Base-by-base conservation (phyloP, 2,113 vertebrate genomes). In the Nicator chloris region DNA sequence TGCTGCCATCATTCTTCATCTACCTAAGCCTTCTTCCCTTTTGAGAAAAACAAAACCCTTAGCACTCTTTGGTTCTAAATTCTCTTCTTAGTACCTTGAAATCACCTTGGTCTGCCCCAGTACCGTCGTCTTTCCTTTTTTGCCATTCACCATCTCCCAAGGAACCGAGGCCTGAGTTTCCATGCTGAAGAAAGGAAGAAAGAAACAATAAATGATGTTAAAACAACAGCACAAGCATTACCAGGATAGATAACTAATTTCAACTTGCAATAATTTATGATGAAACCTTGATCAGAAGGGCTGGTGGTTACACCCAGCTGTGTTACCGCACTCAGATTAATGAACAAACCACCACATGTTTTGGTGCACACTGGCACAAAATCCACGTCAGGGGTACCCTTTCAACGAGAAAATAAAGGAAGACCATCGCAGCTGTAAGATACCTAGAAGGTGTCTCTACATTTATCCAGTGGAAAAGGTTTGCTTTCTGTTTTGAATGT, bases 61-160 rank as follows among this genome's bases (percentile, higher is more conserved):
- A 31, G 24, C 16, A 7, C 12, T 45, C 30, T 44, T 63, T 63
- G 20, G 2, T 85, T 84, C 3, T 4, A 51, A 63, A 40, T 44
- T 47, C 21, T 82, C 28, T 61, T 90, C 54, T 23, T 47, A 78
- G 73, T 97, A 97, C 96, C 97, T 97, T 94, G 78, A 88, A 92
- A 87, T 94, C 93, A 84, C 91, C 85, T 88, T 93, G 30, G 33
- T 27, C 70, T 72, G 71, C 49, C 49, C 17, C 73, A 79, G 19
- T 31, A 66, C 64, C 9, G 8, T 15, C 44, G 0, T 47, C 42
- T 17, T 13, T 12, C 42, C 21, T n/a, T 11, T 9, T 75, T 18
- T 53, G 60, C 2, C 1, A 4, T 39, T 10, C 65, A 35, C 22
- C 27, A 75, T 19, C 70, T 85, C 71, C 82, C 13, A 50, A 44